Base-by-base conservation (phyloP, 64 coral and sea anemone species). In the Pachyseris speciosa region DNA sequence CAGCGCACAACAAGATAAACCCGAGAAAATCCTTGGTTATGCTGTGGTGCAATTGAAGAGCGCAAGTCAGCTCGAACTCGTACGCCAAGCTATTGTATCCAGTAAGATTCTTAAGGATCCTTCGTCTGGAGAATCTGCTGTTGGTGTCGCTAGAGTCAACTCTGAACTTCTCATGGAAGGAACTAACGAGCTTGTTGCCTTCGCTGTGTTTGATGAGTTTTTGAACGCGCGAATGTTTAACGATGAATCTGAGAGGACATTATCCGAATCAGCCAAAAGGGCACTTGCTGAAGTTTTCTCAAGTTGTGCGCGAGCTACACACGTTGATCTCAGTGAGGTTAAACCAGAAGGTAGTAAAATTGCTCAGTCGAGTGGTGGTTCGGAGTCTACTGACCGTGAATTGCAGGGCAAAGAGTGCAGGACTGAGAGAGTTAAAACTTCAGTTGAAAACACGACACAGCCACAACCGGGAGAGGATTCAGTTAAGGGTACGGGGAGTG, bases 111-210 rank as follows among this genome's bases (percentile, higher is more conserved):
- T 97, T 6, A 93, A 90, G 72, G 80, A 65, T 31, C 36, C 79
- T 5, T 37, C 66, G 33, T 51, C 51, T 43, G 48, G 15, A 24
- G 86, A 74, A 12, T 37, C 80, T 22, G 22, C 15, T 9, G 57
- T 97, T n/a, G 95, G 95, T 37, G 87, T 97, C 0, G 86, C 91
- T 9, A 97, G 90, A 68, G 95, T 97, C 8, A 97, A 93, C 64
- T 50, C 61, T 40, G 95, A 97, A 42, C 86, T 97, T 16, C 72
- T 97, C 25, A 92, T 97, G 49, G 95, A 93, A 59, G 95, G 95
- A 53, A 93, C 91, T 16, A 97, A 97, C 65, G 95, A 97, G 40
- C 86, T 97, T 24, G 79, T 67, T 34, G 95, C 95, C 31, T 97
- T 97, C 31, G 72, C 86, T 20, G 80, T 94, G 22, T 89, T 97